phyloP scores from a whole-genome alignment of 2,797 vertebrate genomes.

The Molossus molossus region DNA sequence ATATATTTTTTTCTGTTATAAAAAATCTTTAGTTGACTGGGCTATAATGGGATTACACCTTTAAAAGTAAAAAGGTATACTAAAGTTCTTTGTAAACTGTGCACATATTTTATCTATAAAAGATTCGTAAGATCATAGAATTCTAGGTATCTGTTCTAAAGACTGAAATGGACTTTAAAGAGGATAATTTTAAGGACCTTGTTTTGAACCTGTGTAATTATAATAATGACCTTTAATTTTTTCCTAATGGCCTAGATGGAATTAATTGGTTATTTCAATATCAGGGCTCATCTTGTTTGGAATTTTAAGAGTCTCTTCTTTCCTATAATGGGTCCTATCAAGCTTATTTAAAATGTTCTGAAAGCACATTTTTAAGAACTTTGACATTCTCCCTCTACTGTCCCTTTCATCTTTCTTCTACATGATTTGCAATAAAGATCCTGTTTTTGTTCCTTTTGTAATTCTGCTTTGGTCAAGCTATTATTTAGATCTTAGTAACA shows the following conservation, averaged over 20 bases:
- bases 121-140: constrained; percentile 66
- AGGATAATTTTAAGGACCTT: constrained; percentile 75
- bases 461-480: constrained; percentile 67
- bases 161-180: constrained; percentile 71
- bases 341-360: constrained; percentile 74
- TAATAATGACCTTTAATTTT: constrained; percentile 84
- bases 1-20: background rate
- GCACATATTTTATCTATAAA: constrained; percentile 40
- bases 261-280: constrained; percentile 85
- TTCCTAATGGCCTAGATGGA: constrained; percentile 80
- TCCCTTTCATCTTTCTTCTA: constrained; percentile 78
- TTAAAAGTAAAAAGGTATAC: background rate
- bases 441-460: constrained; percentile 62
- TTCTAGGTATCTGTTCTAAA: background rate
- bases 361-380: constrained; percentile 72
- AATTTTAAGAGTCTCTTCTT: constrained; percentile 80
- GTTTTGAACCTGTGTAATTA: constrained; percentile 82
- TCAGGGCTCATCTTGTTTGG: constrained; percentile 72
- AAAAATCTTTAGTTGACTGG: background rate
- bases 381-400: background rate
- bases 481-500: constrained; percentile 37
- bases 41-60: background rate
- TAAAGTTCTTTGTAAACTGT: constrained; percentile 13
- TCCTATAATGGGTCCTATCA: constrained; percentile 70
- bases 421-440: constrained; percentile 51